Evolutionary conservation across 1,140 invertebrate genomes (phyloP), one percentile per base, ranked within the genome.

Genomic region (Calliphora vicina): DNA sequence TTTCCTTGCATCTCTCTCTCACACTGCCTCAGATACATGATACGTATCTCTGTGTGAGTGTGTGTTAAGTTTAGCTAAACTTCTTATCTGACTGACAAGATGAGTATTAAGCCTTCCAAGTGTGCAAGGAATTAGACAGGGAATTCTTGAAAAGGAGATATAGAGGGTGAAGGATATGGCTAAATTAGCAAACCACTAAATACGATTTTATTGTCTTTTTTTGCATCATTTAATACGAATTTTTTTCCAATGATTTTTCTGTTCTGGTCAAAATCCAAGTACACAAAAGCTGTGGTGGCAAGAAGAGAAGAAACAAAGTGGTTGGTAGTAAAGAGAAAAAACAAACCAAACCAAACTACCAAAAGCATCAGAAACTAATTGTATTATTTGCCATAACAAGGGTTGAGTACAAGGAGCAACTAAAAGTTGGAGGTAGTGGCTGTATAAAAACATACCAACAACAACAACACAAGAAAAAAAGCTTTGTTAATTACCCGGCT

Each of bases 171-270:
- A n/a, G 61, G 61, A 23, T 23, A 67, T 67, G n/a, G 61, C 61
- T 78, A 78, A 78, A 78, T 78, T 78, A 78, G 74, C 74, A 78
- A 78, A 78, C 35, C 29, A 78, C 74, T 78, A 78, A 78, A 78
- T 78, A 78, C 45, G 35, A 23, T 78, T 78, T 78, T 78, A 78
- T 78, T 45, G 35, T 78, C 74, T 13, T 78, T 78, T 73, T 78
- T 78, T 78, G 74, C 74, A 78, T 78, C 74, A 78, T 78, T 78
- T 78, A 78, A 78, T 78, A 78, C n/a, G 74, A 45, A 23, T 45
- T 78, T 42, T 76, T 78, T 78, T 78, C 20, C 57, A 23, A 23
- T 67, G 35, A 35, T 67, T 67, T 20, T 67, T 67, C 61, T 23
- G 61, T 20, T 10, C 61, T 67, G 61, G 61, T 23, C 61, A 23